Percentiles rank a stretch among this genome's conserved stretches.
phyloP scores from a whole-genome alignment of 2,888 invertebrate species.

The Polydrusus cervinus region DNA sequence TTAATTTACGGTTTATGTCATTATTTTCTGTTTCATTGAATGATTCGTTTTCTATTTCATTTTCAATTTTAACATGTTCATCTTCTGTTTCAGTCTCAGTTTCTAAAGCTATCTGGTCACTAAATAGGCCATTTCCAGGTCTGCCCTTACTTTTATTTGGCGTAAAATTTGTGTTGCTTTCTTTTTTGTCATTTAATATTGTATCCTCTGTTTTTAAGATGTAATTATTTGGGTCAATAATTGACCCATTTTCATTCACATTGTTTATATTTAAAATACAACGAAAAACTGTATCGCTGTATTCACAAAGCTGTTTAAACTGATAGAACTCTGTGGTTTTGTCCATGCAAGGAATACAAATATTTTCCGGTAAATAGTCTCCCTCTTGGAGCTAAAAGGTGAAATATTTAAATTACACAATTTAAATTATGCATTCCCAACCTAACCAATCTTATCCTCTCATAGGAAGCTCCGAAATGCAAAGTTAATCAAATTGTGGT shows the following conservation, averaged over 20 bases:
- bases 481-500: too few relatives aligned
- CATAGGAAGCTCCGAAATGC: too few relatives aligned
- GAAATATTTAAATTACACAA: background rate
- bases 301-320: constrained; percentile 62
- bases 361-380: constrained; percentile 62
- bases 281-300: constrained; percentile 55
- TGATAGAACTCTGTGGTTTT: constrained; percentile 57
- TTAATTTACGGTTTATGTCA: background rate
- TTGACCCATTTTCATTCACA: background rate
- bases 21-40: background rate
- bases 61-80: background rate
- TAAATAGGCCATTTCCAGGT: background rate
- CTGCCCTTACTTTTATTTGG: background rate
- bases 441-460: too few relatives aligned
- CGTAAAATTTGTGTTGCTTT: background rate
- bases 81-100: background rate
- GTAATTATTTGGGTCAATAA: background rate
- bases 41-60: constrained; percentile 7
- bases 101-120: background rate
- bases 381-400: constrained; percentile 62
- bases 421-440: background rate
- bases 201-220: background rate
- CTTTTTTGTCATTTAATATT: background rate
- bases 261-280: constrained; percentile 13
- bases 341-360: constrained; percentile 61